Evolutionary conservation across 2,113 vertebrate species (phyloP), one percentile per base, ranked within the genome.

Genomic region (Thalassoma bifasciatum): DNA sequence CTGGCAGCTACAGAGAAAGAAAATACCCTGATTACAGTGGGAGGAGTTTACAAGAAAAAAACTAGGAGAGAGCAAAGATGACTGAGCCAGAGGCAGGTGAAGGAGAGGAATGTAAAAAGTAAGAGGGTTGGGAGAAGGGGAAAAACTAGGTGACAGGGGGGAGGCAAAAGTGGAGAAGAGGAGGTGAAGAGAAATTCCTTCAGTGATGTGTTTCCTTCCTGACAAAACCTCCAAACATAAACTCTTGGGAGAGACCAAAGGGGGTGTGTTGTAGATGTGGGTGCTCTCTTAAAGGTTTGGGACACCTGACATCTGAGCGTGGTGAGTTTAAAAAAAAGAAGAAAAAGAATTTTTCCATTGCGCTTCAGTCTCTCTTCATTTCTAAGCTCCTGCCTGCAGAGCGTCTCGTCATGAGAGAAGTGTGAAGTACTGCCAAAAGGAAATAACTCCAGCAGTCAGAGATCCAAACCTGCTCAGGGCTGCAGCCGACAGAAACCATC

Each of bases 391-490:
- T 24, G 14, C 30, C 72, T 79, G 80, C 75, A 75, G 58, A 66
- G 9, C 9, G 66, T 86, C 76, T 84, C 77, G 11, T 89, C 77
- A 85, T 76, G 50, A 89, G 73, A 82, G 69, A 56, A 82, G 68
- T 70, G 67, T 49, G n/a, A 36, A 77, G 22, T 54, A 44, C 44
- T 66, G 82, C 87, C 82, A 89, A 83, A 69, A 86, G 87, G 75
- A 91, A 92, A 90, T 83, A 83, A 57, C 49, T 84, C 68, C 30
- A 57, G 65, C 67, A 79, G 75, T 40, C 51, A 2, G 63, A 40
- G 56, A 64, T 86, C 83, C 86, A 85, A 79, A 81, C 26, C 38
- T 56, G 65, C 38, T 23, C 19, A 60, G 66, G 78, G 69, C 52
- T 62, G 49, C 71, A 17, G 42, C 72, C 72, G 30, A 9, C 17